These are phyloP conservation scores for Pitangus sulphuratus DNA, from an alignment of 2,797 vertebrate species.

Conservation along the genomic window DNA sequence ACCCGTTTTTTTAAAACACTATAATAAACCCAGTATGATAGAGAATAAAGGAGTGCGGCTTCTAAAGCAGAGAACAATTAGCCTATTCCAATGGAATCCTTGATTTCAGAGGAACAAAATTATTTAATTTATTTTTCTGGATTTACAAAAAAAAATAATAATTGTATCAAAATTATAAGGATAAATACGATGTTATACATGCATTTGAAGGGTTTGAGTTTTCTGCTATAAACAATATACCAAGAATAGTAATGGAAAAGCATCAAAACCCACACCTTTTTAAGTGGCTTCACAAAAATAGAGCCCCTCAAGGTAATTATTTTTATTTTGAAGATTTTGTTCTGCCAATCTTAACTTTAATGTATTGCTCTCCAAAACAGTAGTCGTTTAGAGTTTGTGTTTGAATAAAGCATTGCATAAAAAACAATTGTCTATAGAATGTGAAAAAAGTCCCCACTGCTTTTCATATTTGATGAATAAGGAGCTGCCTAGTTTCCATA, in stretches of 20 bases:
- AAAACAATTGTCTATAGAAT: not conserved
- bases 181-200: not conserved
- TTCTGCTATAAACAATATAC: not conserved
- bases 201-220: not conserved
- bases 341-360: not conserved
- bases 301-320: not conserved
- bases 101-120: not conserved
- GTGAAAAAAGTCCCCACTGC: not conserved
- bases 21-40: not conserved
- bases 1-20: rapidly evolving
- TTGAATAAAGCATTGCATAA: not conserved
- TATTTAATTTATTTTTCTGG: not conserved
- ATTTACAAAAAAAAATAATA: not conserved
- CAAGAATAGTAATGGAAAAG: not conserved
- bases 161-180: not conserved
- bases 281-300: not conserved
- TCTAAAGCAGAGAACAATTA: not conserved
- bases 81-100: not conserved
- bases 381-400: not conserved
- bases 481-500: not conserved
- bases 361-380: not conserved
- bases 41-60: not conserved
- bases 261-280: not conserved
- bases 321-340: not conserved
- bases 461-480: not conserved